phyloP scores from a whole-genome alignment of 2,888 invertebrate species.

The Platycnemis pennipes region DNA sequence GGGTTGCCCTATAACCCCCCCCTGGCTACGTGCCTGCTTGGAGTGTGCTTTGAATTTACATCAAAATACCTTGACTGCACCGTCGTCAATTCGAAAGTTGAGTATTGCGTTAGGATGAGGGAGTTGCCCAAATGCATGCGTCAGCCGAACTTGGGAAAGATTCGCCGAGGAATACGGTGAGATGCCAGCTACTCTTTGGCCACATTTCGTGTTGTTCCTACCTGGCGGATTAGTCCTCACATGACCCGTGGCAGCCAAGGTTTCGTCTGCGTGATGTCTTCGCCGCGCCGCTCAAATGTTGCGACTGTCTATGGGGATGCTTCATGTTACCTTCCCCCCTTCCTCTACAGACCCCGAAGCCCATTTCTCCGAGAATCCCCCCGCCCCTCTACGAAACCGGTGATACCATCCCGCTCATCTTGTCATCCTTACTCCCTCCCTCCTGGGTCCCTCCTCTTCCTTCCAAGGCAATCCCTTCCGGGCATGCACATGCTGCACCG shows the following conservation, averaged over 20 bases:
- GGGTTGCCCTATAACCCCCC: not conserved
- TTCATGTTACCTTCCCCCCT: not conserved
- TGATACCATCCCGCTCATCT: not conserved
- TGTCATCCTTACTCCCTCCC: not conserved
- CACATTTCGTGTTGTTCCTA: not conserved
- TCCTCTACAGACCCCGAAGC: not conserved
- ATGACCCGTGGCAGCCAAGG: not conserved
- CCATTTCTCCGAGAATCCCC: not conserved
- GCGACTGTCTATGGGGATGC: not conserved
- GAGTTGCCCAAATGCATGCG: not conserved
- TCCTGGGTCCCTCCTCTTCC: not conserved
- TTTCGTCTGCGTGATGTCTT: not conserved
- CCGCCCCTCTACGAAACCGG: not conserved
- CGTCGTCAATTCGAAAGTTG: not conserved
- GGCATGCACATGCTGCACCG: not conserved
- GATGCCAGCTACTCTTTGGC: not conserved
- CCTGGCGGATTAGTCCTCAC: not conserved
- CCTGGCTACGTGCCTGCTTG: not conserved
- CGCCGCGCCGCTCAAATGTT: not conserved
- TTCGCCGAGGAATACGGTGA: not conserved
- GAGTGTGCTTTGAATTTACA: not conserved
- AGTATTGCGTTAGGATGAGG: not conserved
- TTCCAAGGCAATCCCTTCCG: not conserved
- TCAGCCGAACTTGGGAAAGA: not conserved
- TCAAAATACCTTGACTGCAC: not conserved